These are phyloP conservation scores for Spea bombifrons DNA, from an alignment of 2,113 vertebrate genomes.

Conservation along the genomic window DNA sequence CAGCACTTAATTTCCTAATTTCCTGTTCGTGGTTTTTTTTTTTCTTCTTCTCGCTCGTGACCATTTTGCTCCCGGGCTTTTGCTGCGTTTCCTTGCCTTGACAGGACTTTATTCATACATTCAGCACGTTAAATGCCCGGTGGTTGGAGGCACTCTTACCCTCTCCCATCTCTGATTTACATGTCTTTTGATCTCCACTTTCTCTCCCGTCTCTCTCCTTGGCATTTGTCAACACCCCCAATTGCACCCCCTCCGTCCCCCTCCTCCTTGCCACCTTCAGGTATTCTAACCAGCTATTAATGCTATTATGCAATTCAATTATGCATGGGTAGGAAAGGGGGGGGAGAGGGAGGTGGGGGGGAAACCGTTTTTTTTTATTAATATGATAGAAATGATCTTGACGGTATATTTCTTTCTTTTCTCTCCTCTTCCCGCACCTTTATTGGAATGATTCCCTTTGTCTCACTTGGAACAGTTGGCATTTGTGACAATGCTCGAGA, in stretches of 20 bases:
- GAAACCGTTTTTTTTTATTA: conserved; percentile 54
- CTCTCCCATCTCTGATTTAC: conserved; percentile 61
- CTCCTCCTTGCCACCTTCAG: conserved; percentile 51
- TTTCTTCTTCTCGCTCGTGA: conserved; percentile 36
- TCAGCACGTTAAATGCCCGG: conserved; percentile 60
- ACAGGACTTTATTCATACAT: conserved; percentile 58
- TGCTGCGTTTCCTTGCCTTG: conserved; percentile 53
- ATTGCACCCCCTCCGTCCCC: conserved; percentile 50
- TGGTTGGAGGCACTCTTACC: conserved; percentile 55
- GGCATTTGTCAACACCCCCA: conserved; percentile 58
- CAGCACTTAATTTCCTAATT: conserved; percentile 63
- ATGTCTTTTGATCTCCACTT: conserved; percentile 63
- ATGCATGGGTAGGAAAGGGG: conserved; percentile 12
- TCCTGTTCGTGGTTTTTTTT: conserved; percentile 54
- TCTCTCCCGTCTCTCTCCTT: conserved; percentile 55
- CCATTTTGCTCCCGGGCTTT: conserved; percentile 50
- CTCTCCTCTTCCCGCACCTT: conserved; percentile 51
- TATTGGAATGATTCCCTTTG: conserved; percentile 67
- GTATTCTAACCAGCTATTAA: conserved; percentile 55
- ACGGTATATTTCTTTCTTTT: conserved; percentile 43
- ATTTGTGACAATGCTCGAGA: conserved; percentile 62
- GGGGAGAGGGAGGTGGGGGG: neutral
- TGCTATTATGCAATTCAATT: conserved; percentile 56
- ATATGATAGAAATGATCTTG: conserved; percentile 59
- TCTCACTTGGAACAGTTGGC: conserved; percentile 64